phyloP scores from a whole-genome alignment of 2,888 invertebrate species.

The Dendrolimus pini region DNA sequence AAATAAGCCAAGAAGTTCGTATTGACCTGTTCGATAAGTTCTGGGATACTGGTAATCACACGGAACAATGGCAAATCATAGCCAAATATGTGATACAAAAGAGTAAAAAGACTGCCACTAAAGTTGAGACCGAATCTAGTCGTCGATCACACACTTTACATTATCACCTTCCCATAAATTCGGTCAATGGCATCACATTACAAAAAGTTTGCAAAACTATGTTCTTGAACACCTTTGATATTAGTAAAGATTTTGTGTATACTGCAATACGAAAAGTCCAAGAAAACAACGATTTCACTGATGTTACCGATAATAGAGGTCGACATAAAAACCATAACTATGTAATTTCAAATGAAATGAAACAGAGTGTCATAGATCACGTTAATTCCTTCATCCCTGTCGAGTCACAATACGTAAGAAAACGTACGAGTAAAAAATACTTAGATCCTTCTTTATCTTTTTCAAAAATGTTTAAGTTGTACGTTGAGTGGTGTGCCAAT shows the following conservation, averaged over 20 bases:
- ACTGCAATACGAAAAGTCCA: neutral
- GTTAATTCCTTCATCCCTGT: neutral
- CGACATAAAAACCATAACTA: neutral
- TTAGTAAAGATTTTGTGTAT: neutral
- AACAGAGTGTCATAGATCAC: neutral
- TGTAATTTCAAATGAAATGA: neutral
- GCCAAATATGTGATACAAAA: no score
- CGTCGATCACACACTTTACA: no score
- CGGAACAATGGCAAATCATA: no score
- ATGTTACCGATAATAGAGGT: neutral
- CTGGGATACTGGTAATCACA: no score
- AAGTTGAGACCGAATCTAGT: no score
- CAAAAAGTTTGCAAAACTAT: neutral
- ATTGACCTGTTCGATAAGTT: no score
- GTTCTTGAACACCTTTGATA: neutral
- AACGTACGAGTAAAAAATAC: neutral
- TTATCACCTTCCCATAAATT: no score
- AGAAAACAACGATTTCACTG: neutral
- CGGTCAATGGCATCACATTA: no score
- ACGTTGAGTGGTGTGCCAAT: no score
- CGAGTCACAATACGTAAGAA: constrained; percentile 1
- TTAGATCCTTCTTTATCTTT: neutral
- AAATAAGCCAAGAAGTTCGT: no score
- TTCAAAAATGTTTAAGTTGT: neutral
- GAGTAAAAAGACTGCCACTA: no score